These are phyloP conservation scores for Pemphigus obesinymphae DNA, from an alignment of 1,140 invertebrate genomes.

Conservation along the genomic window DNA sequence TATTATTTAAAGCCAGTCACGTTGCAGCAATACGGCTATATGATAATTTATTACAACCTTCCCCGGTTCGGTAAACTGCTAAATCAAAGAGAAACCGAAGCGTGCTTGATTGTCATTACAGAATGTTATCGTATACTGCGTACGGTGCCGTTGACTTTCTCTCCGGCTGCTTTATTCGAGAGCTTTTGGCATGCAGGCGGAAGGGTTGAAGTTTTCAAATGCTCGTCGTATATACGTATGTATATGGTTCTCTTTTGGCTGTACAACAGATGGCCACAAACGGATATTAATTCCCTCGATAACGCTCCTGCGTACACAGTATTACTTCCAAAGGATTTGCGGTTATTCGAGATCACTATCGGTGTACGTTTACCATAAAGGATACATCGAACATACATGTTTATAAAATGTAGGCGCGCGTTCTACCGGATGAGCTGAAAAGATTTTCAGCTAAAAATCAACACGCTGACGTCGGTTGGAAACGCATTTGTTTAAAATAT, in stretches of 20 bases:
- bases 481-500: not conserved
- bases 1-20: not conserved
- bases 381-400: not conserved
- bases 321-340: not conserved
- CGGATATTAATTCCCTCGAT: not conserved
- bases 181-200: not conserved
- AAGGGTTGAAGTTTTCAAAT: not conserved
- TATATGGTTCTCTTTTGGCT: not conserved
- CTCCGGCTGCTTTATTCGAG: not conserved
- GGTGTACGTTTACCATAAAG: not conserved
- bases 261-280: slow-evolving; percentile 29
- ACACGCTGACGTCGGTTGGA: not conserved
- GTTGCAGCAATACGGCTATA: not conserved
- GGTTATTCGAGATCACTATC: slow-evolving; percentile 10
- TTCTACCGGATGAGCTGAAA: not conserved
- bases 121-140: not conserved
- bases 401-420: not conserved
- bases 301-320: not conserved
- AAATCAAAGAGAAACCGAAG: slow-evolving; percentile 23
- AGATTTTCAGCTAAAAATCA: not conserved
- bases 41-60: not conserved
- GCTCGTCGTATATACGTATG: not conserved
- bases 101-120: not conserved
- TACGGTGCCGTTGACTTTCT: not conserved
- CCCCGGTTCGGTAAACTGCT: not conserved